Evolutionary conservation across 2,888 invertebrate genomes (phyloP), one percentile per base, ranked within the genome.

Genomic region (Apodemia zela): DNA sequence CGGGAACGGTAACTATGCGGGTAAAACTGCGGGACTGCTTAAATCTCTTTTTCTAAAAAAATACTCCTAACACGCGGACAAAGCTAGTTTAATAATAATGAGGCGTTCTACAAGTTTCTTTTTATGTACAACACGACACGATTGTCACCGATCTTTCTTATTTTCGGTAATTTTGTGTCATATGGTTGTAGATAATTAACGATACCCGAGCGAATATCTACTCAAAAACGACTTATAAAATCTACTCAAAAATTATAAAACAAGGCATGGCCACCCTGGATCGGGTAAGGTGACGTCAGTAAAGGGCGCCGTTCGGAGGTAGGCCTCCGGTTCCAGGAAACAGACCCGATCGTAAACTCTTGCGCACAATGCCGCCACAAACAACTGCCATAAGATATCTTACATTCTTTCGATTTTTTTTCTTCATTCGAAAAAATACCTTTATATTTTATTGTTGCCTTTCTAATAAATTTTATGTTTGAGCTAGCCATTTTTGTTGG

Each of bases 291-390:
- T 84, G 87, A 85, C 84, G 84, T 84, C 85, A 85, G 73, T 77
- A 84, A 85, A 78, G 83, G 81, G 73, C 66, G 75, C 72, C 71
- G 78, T 80, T 82, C 82, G 82, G 81, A 82, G 78, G 67, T 70
- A 71, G 68, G 74, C 71, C 68, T 69, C 67, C 72, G 69, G 67
- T 87, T 87, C 87, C 80, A 72, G 84, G 87, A 87, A 87, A 69
- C 73, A 70, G 70, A 62, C 68, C 62, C 65, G 71, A 76, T 78
- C 81, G 78, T 84, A 83, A 84, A 84, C 85, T 82, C 81, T 69
- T 70, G 79, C 78, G 79, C 81, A 84, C 81, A 82, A 85, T 81
- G 79, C 68, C 63, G 45, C 62, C 61, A 65, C 66, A 70, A 66
- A 67, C 63, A 64, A 66, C 63, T 62, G 65, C 63, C 66, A 67